phyloP scores from a whole-genome alignment of 2,888 invertebrate species.

The Zygogramma bicolorata region DNA sequence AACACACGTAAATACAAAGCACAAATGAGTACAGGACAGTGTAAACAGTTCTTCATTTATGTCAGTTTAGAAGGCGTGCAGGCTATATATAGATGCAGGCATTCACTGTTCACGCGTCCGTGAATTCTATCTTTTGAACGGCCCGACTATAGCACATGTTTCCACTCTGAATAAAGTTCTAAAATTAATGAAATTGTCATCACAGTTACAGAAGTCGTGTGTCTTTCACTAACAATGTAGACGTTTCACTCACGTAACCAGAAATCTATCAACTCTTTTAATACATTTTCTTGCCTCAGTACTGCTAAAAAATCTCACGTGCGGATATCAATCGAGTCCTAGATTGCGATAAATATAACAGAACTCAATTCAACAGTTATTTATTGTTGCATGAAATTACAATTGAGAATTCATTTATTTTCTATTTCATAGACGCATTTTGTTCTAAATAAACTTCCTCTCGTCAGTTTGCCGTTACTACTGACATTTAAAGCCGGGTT shows the following conservation, averaged over 20 bases:
- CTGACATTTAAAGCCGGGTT: constrained; percentile 25
- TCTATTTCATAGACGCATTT: background rate
- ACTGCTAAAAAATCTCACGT: background rate
- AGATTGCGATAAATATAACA: constrained; percentile 4
- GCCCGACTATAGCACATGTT: too few species aligned
- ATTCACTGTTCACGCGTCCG: too few species aligned
- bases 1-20: too few species aligned
- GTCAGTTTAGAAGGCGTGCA: too few species aligned
- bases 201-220: too few species aligned
- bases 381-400: constrained; percentile 22
- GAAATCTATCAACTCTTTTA: background rate
- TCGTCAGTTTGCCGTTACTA: constrained; percentile 16
- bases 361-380: constrained; percentile 2
- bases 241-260: background rate
- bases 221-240: too few species aligned
- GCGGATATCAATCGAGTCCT: background rate
- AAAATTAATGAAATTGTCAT: too few species aligned
- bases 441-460: constrained; percentile 23
- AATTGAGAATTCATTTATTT: background rate
- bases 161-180: too few species aligned
- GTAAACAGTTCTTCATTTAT: too few species aligned
- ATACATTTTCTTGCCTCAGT: background rate
- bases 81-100: too few species aligned
- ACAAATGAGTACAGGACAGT: too few species aligned
- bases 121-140: too few species aligned